These are phyloP conservation scores for Pseudoatta argentina DNA, from an alignment of 1,140 invertebrate genomes.

Conservation along the genomic window DNA sequence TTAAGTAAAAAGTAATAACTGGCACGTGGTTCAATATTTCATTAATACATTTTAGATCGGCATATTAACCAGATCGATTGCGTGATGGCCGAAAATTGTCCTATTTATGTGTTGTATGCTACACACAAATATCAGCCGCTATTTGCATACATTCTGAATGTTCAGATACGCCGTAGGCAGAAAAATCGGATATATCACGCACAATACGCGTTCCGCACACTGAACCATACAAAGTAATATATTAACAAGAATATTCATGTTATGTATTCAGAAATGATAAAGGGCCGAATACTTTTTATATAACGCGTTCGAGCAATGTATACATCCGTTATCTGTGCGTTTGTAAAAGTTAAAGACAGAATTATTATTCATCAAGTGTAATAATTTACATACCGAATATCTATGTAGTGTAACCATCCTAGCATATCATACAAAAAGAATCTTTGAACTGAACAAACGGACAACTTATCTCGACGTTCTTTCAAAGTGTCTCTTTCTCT, in stretches of 20 bases:
- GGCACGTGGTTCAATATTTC: background rate
- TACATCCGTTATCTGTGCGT: constrained; percentile 6
- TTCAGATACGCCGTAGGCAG: background rate
- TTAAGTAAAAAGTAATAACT: background rate
- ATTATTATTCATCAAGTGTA: background rate
- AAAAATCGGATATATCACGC: constrained; percentile 32
- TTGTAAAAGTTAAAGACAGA: background rate
- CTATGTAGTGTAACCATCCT: background rate
- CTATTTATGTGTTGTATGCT: constrained; percentile 5
- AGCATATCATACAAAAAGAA: background rate
- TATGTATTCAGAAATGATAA: background rate
- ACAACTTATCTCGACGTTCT: constrained; percentile 46
- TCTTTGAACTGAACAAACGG: constrained; percentile 43
- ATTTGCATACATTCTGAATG: background rate
- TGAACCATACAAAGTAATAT: background rate
- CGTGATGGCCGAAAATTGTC: background rate
- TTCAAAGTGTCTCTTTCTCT: constrained; percentile 7
- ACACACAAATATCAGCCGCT: background rate
- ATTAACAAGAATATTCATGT: background rate
- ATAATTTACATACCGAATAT: background rate
- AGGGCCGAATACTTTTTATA: background rate
- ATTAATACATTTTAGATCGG: background rate
- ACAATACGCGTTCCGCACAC: background rate
- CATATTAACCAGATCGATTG: background rate
- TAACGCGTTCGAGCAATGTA: constrained; percentile 42